Evolutionary conservation across 1,140 invertebrate genomes (phyloP).

Genomic region (Ceratitis capitata): DNA sequence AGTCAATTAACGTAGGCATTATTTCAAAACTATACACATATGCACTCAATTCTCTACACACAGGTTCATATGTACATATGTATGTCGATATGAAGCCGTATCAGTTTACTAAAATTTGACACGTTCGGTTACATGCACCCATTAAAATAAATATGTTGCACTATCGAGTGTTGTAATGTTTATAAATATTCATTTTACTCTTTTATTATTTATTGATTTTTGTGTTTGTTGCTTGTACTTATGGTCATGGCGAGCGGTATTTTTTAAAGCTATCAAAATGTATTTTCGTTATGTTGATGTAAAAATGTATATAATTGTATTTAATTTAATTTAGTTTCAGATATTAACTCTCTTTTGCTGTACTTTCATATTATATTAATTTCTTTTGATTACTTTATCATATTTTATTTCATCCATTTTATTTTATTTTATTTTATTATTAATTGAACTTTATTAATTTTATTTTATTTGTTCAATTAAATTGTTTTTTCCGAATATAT

Average conservation of each 20-base stretch:
- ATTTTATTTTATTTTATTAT: neutral
- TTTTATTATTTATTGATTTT: constrained; percentile 1
- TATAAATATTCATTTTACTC: neutral
- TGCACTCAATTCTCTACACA: neutral
- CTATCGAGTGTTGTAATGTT: neutral
- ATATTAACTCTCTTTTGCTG: neutral
- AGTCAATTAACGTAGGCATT: neutral
- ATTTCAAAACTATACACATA: no score
- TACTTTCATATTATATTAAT: neutral
- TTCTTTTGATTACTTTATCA: neutral
- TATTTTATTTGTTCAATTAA: neutral
- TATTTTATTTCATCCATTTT: no score
- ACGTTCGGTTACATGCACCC: neutral
- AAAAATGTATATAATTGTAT: no score
- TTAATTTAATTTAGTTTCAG: no score
- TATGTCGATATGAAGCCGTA: neutral
- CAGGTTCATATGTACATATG: neutral
- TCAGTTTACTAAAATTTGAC: neutral
- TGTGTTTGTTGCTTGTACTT: neutral
- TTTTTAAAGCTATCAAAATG: no score
- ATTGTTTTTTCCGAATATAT: neutral
- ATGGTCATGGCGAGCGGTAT: no score
- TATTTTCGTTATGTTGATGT: no score
- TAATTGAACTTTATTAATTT: neutral
- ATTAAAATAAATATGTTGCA: neutral